Conservation (phyloP, 2,797 vertebrate species). For the Melanotaenia nigrans region DNA sequence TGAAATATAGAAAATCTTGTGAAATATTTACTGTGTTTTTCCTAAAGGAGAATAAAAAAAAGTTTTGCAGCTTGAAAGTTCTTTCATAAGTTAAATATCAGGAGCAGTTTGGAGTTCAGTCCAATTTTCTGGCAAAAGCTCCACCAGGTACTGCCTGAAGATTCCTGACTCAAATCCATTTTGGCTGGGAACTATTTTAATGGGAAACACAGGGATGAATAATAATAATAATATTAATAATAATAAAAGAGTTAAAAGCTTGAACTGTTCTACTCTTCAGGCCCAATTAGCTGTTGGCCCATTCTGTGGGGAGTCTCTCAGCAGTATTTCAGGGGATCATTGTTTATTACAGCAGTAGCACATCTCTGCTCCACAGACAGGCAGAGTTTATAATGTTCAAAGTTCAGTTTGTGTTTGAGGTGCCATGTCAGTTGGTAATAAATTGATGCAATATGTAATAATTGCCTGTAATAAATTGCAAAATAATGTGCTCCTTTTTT, state of each 20-base stretch:
- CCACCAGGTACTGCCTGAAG: conserved; percentile 74
- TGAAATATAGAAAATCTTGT: conserved; percentile 17
- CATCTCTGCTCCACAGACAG: conserved; percentile 32
- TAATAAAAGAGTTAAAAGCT: conserved; percentile 58
- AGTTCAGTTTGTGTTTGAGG: conserved; percentile 30
- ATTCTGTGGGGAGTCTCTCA: conserved; percentile 68
- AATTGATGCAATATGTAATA: conserved; percentile 57
- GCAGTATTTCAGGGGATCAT: conserved; percentile 49
- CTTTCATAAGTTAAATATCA: conserved; percentile 49
- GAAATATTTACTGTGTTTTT: conserved; percentile 21
- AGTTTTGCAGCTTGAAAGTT: conserved; percentile 7
- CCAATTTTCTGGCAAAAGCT: conserved; percentile 61
- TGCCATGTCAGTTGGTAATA: conserved; percentile 55
- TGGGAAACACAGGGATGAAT: conserved; percentile 75
- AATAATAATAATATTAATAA: conserved; percentile 38
- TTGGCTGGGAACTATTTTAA: conserved; percentile 81
- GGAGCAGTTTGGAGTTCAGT: conserved; percentile 60
- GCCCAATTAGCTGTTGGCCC: conserved; percentile 70
- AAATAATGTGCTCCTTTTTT: conserved; percentile 63
- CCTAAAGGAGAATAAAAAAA: conserved; percentile 24
- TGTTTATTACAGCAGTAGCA: conserved; percentile 54
- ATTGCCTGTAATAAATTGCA: conserved; percentile 62
- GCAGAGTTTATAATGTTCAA: conserved; percentile 17
- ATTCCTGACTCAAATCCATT: conserved; percentile 67
- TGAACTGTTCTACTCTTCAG: conserved; percentile 60